Conservation (phyloP, 1,140 invertebrate species). For the Nymphalis io region DNA sequence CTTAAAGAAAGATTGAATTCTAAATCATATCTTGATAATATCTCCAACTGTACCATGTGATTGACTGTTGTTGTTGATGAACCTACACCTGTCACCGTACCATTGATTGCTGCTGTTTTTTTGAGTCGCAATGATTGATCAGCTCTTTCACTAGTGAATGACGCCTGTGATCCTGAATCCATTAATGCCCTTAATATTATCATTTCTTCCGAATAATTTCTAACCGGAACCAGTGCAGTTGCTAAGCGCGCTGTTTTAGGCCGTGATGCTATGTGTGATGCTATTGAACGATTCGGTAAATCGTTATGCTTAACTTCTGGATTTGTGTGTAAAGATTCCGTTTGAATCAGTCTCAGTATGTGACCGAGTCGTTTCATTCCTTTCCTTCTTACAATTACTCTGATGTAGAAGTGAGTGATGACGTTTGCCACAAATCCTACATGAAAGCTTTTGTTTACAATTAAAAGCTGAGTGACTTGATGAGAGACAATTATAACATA, state of each 20-base stretch:
- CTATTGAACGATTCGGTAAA: no score
- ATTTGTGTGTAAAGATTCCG: no score
- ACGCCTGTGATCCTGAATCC: not conserved
- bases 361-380: no score
- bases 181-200: not conserved
- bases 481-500: conserved; percentile 30
- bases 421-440: conserved; percentile 24
- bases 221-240: not conserved
- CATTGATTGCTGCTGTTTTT: not conserved
- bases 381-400: no score
- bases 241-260: not conserved
- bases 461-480: conserved; percentile 19
- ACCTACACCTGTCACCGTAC: not conserved
- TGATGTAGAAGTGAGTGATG: not conserved
- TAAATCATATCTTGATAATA: not conserved
- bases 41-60: not conserved
- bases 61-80: not conserved
- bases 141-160: not conserved
- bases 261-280: no score
- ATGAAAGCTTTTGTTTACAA: conserved; percentile 28
- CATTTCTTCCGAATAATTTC: not conserved
- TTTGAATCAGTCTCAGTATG: no score
- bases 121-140: not conserved
- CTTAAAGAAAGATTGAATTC: not conserved
- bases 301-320: no score